These are phyloP conservation scores for Apamea sordens DNA, from an alignment of 2,888 invertebrate species.

Conservation along the genomic window DNA sequence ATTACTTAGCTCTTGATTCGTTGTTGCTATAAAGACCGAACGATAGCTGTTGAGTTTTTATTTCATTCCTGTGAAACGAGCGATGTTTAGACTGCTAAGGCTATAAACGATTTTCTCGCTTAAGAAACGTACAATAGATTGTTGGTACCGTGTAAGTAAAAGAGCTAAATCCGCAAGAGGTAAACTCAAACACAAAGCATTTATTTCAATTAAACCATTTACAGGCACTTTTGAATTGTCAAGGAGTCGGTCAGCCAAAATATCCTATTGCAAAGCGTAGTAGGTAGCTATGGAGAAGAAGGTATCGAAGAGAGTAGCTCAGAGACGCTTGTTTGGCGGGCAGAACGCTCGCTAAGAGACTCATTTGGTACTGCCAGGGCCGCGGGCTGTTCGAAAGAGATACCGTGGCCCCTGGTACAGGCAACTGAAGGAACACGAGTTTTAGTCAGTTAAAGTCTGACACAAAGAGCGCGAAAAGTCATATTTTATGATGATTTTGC, in stretches of 20 bases:
- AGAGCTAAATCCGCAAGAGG: not conserved
- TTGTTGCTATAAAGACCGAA: slow-evolving; percentile 53
- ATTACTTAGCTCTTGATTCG: slow-evolving; percentile 72
- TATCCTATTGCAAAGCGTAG: not conserved
- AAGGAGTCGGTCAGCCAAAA: not conserved
- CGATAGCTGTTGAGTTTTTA: slow-evolving; percentile 42
- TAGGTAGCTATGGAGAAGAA: not conserved
- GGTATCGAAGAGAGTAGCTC: not conserved
- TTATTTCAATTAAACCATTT: not conserved
- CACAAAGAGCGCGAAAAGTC: no score
- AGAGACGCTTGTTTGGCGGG: no score
- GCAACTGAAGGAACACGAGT: no score
- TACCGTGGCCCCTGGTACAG: no score
- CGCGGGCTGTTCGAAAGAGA: no score
- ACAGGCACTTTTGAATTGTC: not conserved
- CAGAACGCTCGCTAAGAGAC: not conserved
- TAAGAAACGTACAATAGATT: not conserved
- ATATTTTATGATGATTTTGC: no score
- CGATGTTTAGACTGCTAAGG: slow-evolving; percentile 13
- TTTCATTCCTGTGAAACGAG: slow-evolving; percentile 30
- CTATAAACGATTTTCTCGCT: not conserved
- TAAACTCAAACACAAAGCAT: not conserved
- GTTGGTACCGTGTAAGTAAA: not conserved
- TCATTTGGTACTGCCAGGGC: not conserved
- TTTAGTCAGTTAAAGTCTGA: no score